Evolutionary conservation across 2,797 vertebrate genomes (phyloP).

Genomic region (Acanthurus lineatus): DNA sequence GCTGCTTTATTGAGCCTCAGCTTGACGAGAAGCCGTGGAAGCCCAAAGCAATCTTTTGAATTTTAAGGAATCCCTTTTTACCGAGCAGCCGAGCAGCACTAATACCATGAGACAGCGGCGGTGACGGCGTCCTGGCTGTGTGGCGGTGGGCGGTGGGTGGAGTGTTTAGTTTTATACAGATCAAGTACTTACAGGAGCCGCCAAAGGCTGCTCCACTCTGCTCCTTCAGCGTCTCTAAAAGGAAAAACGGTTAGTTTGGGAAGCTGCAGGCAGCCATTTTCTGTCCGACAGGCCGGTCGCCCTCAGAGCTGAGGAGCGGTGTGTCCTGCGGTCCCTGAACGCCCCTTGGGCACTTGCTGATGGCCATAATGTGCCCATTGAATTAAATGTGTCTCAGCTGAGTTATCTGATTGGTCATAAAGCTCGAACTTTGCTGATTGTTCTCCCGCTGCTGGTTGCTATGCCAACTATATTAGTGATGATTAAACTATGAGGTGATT

Average conservation of each 20-base stretch:
- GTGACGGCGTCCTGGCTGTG: conserved; percentile 41
- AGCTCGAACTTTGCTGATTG: not conserved
- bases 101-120: conserved; percentile 61
- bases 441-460: conserved; percentile 38
- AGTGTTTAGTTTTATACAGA: conserved; percentile 69
- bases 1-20: conserved; percentile 46
- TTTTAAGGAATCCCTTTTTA: conserved; percentile 70
- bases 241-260: conserved; percentile 50
- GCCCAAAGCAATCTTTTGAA: conserved; percentile 71
- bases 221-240: conserved; percentile 43
- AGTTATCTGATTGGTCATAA: conserved; percentile 35
- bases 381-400: conserved; percentile 13
- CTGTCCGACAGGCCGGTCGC: conserved; percentile 22
- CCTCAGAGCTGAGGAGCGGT: conserved; percentile 7
- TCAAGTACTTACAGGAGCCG: conserved; percentile 59
- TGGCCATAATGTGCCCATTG: conserved; percentile 48
- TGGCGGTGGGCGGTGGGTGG: conserved; percentile 47
- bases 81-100: conserved; percentile 63
- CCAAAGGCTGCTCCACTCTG: conserved; percentile 52
- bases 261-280: conserved; percentile 57
- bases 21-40: conserved; percentile 44
- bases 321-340: conserved; percentile 43
- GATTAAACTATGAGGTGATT: not conserved
- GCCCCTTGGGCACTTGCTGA: conserved; percentile 18
- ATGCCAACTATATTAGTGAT: conserved; percentile 29